Evolutionary conservation across 64 coral and sea anemone genomes (phyloP).

Genomic region (Stichodactyla mertensii): DNA sequence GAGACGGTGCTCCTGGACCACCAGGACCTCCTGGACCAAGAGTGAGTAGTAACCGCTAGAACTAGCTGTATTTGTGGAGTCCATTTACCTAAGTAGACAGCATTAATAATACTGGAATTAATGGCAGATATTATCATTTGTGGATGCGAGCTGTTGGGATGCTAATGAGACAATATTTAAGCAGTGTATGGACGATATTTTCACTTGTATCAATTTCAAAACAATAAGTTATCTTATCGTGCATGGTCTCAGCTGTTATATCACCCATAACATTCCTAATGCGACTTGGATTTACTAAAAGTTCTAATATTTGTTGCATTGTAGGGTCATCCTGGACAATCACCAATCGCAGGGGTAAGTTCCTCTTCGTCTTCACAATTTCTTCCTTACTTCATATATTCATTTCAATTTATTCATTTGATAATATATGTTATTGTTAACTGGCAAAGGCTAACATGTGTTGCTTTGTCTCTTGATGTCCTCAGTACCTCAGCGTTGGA

Average conservation of each 20-base stretch:
- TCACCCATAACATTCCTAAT: no score
- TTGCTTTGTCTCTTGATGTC: not conserved
- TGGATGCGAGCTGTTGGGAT: no score
- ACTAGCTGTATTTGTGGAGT: not conserved
- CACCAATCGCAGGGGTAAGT: constrained; percentile 43
- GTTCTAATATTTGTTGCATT: not conserved
- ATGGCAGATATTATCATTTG: no score
- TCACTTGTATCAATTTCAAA: no score
- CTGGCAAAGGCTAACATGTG: not conserved
- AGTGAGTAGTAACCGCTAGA: constrained; percentile 1
- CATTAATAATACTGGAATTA: no score
- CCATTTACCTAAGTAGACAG: no score
- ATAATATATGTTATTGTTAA: no score
- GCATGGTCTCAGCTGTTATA: no score
- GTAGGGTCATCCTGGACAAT: constrained; percentile 42
- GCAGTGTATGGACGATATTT: no score
- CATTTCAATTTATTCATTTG: not conserved
- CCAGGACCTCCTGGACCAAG: constrained; percentile 62
- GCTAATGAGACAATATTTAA: no score
- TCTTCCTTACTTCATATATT: not conserved
- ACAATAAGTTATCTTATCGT: no score
- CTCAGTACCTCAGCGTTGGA: constrained; percentile 40
- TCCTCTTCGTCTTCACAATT: not conserved
- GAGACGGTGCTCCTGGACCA: constrained; percentile 38
- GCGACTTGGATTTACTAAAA: not conserved